Conservation (phyloP, 2,888 invertebrate genomes). For the Iphiclides podalirius region DNA sequence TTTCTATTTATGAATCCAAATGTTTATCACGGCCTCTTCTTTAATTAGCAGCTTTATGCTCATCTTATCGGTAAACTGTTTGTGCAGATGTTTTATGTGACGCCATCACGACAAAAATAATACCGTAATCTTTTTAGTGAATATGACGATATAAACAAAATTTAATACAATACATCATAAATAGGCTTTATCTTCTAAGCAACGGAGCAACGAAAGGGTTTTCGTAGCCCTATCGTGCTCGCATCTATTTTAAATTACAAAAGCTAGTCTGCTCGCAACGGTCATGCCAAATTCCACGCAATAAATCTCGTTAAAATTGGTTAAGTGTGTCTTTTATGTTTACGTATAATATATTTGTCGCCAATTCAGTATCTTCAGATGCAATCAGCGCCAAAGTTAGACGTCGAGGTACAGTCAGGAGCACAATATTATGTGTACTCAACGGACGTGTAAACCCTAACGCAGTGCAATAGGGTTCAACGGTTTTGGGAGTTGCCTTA, state of each 20-base stretch:
- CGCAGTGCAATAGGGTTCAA: neutral
- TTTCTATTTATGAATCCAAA: neutral
- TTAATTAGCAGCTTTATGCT: too few relatives aligned
- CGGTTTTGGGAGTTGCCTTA: neutral
- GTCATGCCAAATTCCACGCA: slow-evolving; percentile 11
- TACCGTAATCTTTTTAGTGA: too few relatives aligned
- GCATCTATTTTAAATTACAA: neutral
- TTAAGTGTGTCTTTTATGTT: slow-evolving; percentile 16
- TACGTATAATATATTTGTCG: slow-evolving; percentile 14
- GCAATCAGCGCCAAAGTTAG: slow-evolving; percentile 11
- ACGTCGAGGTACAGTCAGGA: neutral
- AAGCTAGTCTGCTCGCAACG: neutral
- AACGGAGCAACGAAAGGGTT: too few relatives aligned
- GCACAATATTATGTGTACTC: neutral
- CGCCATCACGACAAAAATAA: too few relatives aligned
- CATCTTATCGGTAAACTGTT: too few relatives aligned
- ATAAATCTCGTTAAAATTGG: slow-evolving; percentile 13
- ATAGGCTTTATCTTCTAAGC: too few relatives aligned
- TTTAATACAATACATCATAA: too few relatives aligned
- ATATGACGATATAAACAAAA: too few relatives aligned
- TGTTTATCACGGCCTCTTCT: neutral
- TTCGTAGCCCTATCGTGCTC: too few relatives aligned
- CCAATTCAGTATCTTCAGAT: slow-evolving; percentile 13
- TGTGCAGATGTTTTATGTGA: too few relatives aligned
- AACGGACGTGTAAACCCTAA: neutral